Conservation (phyloP, 2,797 vertebrate species). For the Momotus momota region DNA sequence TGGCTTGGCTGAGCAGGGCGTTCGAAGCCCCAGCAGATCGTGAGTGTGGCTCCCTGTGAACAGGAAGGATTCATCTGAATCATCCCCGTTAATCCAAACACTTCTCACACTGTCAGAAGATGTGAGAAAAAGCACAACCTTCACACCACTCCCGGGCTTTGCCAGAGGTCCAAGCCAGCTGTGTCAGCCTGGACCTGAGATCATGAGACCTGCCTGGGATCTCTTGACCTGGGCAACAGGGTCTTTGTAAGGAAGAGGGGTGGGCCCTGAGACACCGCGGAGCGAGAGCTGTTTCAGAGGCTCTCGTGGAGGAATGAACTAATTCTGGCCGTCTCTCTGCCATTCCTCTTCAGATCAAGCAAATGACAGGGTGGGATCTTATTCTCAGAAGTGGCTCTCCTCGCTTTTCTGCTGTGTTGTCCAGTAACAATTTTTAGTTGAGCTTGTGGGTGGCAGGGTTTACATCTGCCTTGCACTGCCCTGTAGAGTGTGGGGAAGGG, state of each 20-base stretch:
- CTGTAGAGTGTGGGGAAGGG: background rate
- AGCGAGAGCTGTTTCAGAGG: background rate
- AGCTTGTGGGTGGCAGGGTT: background rate
- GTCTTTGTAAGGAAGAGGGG: background rate
- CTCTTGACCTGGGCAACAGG: background rate
- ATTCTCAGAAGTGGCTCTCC: background rate
- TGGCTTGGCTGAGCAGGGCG: background rate
- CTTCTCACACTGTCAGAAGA: background rate
- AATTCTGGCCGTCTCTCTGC: background rate
- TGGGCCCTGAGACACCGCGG: background rate
- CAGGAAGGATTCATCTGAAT: background rate
- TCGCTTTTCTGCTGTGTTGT: background rate
- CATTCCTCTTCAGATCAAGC: background rate
- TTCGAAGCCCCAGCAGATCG: background rate
- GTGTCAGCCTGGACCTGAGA: accelerated
- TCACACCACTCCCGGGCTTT: accelerated
- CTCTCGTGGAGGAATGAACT: background rate
- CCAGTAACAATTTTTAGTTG: background rate
- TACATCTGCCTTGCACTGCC: background rate
- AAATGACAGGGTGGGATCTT: background rate
- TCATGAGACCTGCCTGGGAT: background rate
- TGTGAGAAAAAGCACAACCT: background rate
- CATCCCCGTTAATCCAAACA: background rate
- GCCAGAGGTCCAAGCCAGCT: accelerated
- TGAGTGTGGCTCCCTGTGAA: background rate